Conservation (phyloP, 2,113 vertebrate species). For the Datnioides undecimradiatus region DNA sequence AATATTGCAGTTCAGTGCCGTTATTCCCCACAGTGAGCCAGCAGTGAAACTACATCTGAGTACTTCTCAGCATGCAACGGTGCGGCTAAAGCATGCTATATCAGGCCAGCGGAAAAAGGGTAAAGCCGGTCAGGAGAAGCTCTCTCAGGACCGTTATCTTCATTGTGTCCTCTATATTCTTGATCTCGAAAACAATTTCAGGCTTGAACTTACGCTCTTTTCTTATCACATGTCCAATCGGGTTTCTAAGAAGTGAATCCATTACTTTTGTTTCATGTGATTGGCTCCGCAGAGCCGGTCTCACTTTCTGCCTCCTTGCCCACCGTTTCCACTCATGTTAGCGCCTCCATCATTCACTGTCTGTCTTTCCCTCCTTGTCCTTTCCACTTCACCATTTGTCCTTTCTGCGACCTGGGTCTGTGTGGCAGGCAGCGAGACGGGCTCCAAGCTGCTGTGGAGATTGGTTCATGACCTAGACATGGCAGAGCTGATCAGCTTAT, state of each 20-base stretch:
- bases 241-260: slow-evolving; percentile 19
- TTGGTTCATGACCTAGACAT: slow-evolving; percentile 59
- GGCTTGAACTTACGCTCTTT: slow-evolving; percentile 35
- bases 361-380: slow-evolving; percentile 13
- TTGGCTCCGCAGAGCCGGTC: slow-evolving; percentile 10
- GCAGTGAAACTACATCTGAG: slow-evolving; percentile 37
- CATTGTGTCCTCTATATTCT: slow-evolving; percentile 1
- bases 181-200: slow-evolving; percentile 40
- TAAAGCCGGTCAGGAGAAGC: background rate
- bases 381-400: slow-evolving; percentile 45
- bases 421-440: slow-evolving; percentile 13
- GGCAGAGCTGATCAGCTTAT: slow-evolving; percentile 55
- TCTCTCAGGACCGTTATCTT: slow-evolving; percentile 6
- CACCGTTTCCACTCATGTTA: slow-evolving; percentile 37
- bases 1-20: slow-evolving; percentile 22
- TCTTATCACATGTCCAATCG: slow-evolving; percentile 26
- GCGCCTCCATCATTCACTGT: slow-evolving; percentile 49
- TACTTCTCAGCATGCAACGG: slow-evolving; percentile 21
- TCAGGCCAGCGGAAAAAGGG: background rate
- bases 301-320: slow-evolving; percentile 29
- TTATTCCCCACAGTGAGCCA: slow-evolving; percentile 19
- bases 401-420: slow-evolving; percentile 45
- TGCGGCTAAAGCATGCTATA: background rate
- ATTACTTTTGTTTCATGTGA: slow-evolving; percentile 41
- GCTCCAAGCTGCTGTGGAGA: slow-evolving; percentile 38